These are phyloP conservation scores for Cariama cristata DNA, from an alignment of 2,113 vertebrate genomes.

Conservation along the genomic window DNA sequence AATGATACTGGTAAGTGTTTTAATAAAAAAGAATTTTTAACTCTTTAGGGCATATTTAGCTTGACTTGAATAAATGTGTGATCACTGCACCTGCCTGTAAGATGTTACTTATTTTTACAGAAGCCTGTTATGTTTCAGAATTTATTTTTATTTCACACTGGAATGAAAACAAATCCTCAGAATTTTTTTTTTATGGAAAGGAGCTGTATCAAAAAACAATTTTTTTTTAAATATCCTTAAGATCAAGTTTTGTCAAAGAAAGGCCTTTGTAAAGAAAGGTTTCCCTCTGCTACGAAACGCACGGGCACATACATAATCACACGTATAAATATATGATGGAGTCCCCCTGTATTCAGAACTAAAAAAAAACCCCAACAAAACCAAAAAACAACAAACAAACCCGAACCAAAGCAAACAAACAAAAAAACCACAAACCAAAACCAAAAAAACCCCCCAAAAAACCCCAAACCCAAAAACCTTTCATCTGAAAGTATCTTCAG, in stretches of 20 bases:
- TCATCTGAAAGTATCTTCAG: neutral
- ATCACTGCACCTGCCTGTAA: neutral
- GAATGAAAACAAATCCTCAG: neutral
- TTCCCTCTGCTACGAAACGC: neutral
- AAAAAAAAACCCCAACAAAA: neutral
- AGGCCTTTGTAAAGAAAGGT: neutral
- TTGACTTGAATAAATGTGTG: neutral
- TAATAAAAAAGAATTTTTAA: neutral
- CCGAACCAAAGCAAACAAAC: too few species aligned
- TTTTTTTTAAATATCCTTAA: neutral
- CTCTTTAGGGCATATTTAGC: neutral
- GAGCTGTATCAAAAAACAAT: rapidly evolving
- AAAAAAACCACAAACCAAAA: too few species aligned
- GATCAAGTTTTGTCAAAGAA: neutral
- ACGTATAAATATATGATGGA: too few species aligned
- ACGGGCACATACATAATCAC: rapidly evolving
- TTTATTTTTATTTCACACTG: neutral
- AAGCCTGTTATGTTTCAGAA: neutral
- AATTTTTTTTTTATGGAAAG: neutral
- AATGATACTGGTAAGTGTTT: neutral
- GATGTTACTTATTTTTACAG: neutral
- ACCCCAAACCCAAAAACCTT: neutral
- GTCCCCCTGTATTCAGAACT: neutral
- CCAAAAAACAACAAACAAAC: neutral
- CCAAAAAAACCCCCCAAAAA: neutral